Evolutionary conservation across 2,113 vertebrate species (phyloP).

Genomic region (Caranx ignobilis): DNA sequence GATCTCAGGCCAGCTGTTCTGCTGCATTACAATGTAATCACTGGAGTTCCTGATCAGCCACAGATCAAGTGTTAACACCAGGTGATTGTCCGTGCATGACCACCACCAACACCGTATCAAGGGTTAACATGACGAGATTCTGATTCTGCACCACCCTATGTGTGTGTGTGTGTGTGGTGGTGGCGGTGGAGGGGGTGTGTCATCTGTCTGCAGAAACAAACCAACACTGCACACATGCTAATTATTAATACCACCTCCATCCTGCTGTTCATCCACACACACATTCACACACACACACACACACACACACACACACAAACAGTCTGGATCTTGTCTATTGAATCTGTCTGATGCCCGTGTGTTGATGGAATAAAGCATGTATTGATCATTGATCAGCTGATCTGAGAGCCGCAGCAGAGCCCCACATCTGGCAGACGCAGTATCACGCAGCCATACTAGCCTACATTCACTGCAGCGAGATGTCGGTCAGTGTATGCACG

Average conservation of each 20-base stretch:
- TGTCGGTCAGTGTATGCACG: conserved; percentile 77
- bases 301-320: background rate
- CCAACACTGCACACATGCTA: background rate
- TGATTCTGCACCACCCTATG: background rate
- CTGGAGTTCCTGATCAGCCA: background rate
- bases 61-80: background rate
- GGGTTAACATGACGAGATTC: conserved; percentile 9
- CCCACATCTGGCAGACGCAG: conserved; percentile 66
- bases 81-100: background rate
- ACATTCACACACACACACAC: conserved; percentile 4
- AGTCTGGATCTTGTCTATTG: background rate
- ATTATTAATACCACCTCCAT: background rate
- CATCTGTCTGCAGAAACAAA: conserved; percentile 46
- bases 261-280: conserved; percentile 14
- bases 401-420: background rate
- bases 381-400: background rate
- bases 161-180: conserved; percentile 19
- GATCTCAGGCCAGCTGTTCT: too few species aligned
- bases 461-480: conserved; percentile 79
- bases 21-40: too few species aligned
- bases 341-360: background rate
- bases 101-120: background rate
- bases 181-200: conserved; percentile 26
- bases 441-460: conserved; percentile 58
- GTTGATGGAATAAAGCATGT: conserved; percentile 1